Evolutionary conservation across 2,113 vertebrate genomes (phyloP).

Genomic region (Myxocyprinus asiaticus): DNA sequence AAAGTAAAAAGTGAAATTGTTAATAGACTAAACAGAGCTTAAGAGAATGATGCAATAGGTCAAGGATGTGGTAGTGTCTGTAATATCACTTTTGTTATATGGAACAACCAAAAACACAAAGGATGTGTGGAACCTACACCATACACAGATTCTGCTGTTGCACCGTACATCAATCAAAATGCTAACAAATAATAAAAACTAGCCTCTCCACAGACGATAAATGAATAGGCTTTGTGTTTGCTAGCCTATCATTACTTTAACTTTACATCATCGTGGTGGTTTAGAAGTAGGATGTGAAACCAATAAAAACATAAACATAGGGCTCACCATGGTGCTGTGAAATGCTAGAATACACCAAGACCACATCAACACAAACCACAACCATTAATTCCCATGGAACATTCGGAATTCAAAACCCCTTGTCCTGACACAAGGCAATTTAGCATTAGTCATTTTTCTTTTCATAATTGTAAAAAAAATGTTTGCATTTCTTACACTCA

Average conservation of each 20-base stretch:
- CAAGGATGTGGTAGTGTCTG: conserved; percentile 43
- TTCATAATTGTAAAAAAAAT: too few relatives aligned
- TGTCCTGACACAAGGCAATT: neutral
- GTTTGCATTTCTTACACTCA: neutral
- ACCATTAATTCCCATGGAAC: conserved; percentile 32
- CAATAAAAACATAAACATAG: conserved; percentile 64
- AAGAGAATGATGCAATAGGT: conserved; percentile 21
- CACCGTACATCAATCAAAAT: neutral
- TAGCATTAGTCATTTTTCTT: too few relatives aligned
- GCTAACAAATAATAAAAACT: conserved; percentile 20
- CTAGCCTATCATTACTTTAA: conserved; percentile 52
- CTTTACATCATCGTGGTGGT: conserved; percentile 57
- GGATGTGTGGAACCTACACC: conserved; percentile 2
- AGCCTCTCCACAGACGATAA: conserved; percentile 43
- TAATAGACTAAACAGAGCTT: neutral
- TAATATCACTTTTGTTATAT: conserved; percentile 25
- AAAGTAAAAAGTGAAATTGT: neutral
- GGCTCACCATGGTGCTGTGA: conserved; percentile 63
- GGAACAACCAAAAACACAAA: conserved; percentile 40
- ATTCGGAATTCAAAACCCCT: neutral
- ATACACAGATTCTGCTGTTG: conserved; percentile 4
- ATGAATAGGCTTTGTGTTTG: conserved; percentile 62
- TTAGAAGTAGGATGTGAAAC: conserved; percentile 53
- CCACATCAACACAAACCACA: conserved; percentile 56
- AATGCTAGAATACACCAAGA: conserved; percentile 57